Evolutionary conservation across 2,888 invertebrate genomes (phyloP), one percentile per base, ranked within the genome.

Genomic region (Trypoxylon attenuatum): DNA sequence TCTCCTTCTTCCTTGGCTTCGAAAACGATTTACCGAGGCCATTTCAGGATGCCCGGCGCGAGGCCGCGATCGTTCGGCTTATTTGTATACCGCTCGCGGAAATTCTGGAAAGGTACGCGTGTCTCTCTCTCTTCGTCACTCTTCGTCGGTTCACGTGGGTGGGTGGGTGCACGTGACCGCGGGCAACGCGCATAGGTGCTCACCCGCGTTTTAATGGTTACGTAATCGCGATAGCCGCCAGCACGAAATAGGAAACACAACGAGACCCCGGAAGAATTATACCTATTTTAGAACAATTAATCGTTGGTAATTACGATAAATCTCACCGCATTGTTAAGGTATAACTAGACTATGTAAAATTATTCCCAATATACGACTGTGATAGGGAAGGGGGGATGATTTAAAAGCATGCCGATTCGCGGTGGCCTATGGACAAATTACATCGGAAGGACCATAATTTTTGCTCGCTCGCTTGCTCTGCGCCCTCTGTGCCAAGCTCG

Each of bases 21-120:
- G 68, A 57, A 47, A 73, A 73, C 66, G 69, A 73, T 75, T 76
- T 76, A 76, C 70, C 70, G 70, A 73, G 70, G 61, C 55, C 67
- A 60, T 66, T 59, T 39, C 46, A 45, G 18, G 33, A 39, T 33
- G 38, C 18, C 38, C 23, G 47, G 18, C 60, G n/a, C n/a, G 54
- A 56, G 46, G 46, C 59, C 45, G 21, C 69, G 52, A 59, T 64
- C 64, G 54, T 52, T 60, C 33, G 41, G 47, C 65, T 71, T 71
- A 66, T 71, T 69, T 65, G 69, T 70, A 60, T 61, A 64, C 63
- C 63, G 52, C 46, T 55, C 57, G 29, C 47, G 59, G 60, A 71
- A 73, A 71, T 69, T 55, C 45, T 52, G 49, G 39, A 47, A 15
- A 51, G 56, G 29, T 47, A 51, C 47, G 47, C 22, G 50, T 22